Evolutionary conservation across 2,797 vertebrate species (phyloP), one percentile per base, ranked within the genome.

Genomic region (Anolis apletophallus): DNA sequence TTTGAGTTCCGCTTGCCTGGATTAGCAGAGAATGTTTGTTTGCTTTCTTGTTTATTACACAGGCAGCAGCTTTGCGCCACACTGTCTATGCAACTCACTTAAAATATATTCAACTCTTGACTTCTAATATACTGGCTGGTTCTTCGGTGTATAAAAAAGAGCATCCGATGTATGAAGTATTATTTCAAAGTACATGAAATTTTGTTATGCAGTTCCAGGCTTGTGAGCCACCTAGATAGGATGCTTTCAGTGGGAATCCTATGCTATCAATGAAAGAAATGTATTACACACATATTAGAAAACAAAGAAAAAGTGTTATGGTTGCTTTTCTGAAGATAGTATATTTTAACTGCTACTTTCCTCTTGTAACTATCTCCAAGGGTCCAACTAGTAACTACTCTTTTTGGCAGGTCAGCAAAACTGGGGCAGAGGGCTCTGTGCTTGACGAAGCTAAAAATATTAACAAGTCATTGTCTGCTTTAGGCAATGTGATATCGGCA

Each of bases 361-460:
- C 74, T 0, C 19, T 1, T 19, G 23, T 40, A 71, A 54, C 36
- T 2, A 6, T 84, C 52, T 1, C 12, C 82, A 19, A 36, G 34
- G 81, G 0, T 2, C 91, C 93, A 84, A 95, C 79, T 86, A 68
- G 21, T 59, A n/a, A 90, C 88, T 87, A 67, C 88, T 89, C 64
- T 94, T 71, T 90, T 83, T 92, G 89, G 75, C 87, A 99, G 98
- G 98, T 99, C 94, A 99, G 98, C 97, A 99, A 99, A 96, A 99
- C 98, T 0, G 98, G 98, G 93, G 98, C 98, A 0, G 98, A 99
- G 94, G 98, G 98, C 6, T 95, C 98, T 1, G 98, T 99, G 79
- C 95, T 99, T 21, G 98, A 99, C 7, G 98, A 99, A 96, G 98
- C 98, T 86, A 99, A 99, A 97, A 99, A 99, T 94, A 98, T 99